phyloP scores from a whole-genome alignment of 2,797 vertebrate species.

The Epinephelus malabaricus region DNA sequence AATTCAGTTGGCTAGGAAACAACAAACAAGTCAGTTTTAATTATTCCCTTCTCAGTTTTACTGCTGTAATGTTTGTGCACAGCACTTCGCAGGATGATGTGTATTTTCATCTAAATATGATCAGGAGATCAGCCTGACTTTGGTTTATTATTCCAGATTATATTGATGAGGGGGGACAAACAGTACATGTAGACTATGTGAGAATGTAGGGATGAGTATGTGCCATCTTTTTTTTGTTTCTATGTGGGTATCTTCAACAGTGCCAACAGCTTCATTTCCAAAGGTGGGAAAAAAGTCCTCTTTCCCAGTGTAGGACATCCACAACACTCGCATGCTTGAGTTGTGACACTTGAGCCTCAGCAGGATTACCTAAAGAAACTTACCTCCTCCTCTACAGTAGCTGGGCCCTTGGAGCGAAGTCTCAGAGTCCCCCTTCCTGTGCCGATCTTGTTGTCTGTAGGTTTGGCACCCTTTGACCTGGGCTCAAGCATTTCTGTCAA shows the following conservation, averaged over 20 bases:
- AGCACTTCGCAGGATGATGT: neutral
- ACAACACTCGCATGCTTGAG: neutral
- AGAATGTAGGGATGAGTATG: neutral
- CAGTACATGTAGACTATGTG: neutral
- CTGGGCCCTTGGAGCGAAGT: slow-evolving; percentile 93
- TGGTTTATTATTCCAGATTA: neutral
- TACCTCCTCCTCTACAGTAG: slow-evolving; percentile 94
- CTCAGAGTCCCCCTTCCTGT: slow-evolving; percentile 92
- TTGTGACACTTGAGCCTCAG: neutral
- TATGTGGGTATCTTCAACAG: neutral
- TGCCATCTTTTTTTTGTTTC: neutral
- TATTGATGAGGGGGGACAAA: neutral
- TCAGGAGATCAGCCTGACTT: neutral
- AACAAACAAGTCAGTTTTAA: slow-evolving; percentile 6
- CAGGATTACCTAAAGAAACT: slow-evolving; percentile 10
- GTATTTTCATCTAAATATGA: neutral
- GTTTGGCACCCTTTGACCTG: slow-evolving; percentile 88
- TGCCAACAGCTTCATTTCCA: accelerated
- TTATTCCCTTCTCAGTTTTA: neutral
- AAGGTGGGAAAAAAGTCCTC: neutral
- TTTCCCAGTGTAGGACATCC: neutral
- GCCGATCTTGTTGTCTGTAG: slow-evolving; percentile 86
- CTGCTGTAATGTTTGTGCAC: neutral
- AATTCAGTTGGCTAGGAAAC: slow-evolving; percentile 90
- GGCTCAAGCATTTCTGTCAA: slow-evolving; percentile 93